Evolutionary conservation across 1,140 invertebrate species (phyloP).

Genomic region (Euborellia annulipes): DNA sequence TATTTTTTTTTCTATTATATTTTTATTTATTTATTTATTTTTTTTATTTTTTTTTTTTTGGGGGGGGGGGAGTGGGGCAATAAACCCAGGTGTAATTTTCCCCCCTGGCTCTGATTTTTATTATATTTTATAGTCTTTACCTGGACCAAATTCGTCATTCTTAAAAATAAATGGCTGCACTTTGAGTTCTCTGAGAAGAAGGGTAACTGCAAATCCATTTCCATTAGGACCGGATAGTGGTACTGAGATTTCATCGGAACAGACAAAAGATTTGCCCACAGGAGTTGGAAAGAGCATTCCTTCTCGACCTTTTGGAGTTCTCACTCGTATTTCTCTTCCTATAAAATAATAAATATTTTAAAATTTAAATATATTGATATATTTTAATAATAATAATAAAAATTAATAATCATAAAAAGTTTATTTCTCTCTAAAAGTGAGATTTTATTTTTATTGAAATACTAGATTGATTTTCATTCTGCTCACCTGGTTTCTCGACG

Average conservation of each 20-base stretch:
- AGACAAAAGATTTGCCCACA: conserved; percentile 66
- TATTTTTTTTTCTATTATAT: neutral
- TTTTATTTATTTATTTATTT: neutral
- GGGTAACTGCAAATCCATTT: conserved; percentile 19
- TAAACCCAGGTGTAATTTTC: neutral
- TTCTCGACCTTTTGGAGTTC: conserved; percentile 35
- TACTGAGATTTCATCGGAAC: conserved; percentile 45
- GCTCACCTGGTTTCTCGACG: conserved; percentile 33
- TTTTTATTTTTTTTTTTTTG: neutral
- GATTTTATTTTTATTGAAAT: too few relatives aligned
- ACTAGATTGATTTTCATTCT: too few relatives aligned
- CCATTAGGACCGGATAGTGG: conserved; percentile 24
- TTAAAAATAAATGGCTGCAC: conserved; percentile 49
- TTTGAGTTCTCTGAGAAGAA: conserved; percentile 33
- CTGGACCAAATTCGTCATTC: conserved; percentile 39
- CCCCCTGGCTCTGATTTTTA: too few relatives aligned
- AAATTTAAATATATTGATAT: conserved; percentile 1
- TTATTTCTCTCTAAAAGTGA: neutral
- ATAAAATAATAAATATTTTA: too few relatives aligned
- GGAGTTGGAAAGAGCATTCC: conserved; percentile 63
- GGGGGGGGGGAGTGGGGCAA: neutral
- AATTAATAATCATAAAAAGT: conserved; percentile 4
- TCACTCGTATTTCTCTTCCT: conserved; percentile 32
- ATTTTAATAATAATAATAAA: conserved; percentile 1
- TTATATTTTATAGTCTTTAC: conserved; percentile 18